These are phyloP conservation scores for Enteromius paludinosus DNA, from an alignment of 2,797 vertebrate genomes.

Conservation along the genomic window DNA sequence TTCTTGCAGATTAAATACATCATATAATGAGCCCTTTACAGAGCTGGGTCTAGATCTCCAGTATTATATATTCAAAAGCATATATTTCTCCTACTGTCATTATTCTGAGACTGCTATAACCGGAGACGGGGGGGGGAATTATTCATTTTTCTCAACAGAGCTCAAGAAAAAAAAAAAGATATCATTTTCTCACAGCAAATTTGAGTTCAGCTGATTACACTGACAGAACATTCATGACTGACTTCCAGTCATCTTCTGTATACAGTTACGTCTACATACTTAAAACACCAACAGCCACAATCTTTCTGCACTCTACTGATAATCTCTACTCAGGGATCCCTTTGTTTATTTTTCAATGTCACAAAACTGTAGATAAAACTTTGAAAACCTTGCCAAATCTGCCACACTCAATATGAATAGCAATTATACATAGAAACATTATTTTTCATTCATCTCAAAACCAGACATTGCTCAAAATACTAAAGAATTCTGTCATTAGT, in stretches of 20 bases:
- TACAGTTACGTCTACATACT: not conserved
- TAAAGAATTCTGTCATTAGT: not conserved
- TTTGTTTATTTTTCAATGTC: slow-evolving; percentile 22
- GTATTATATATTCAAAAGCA: slow-evolving; percentile 23
- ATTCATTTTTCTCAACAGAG: slow-evolving; percentile 28
- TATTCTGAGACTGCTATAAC: slow-evolving; percentile 30
- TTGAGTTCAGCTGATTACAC: slow-evolving; percentile 28
- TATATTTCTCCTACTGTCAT: slow-evolving; percentile 32
- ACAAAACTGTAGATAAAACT: not conserved
- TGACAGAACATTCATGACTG: slow-evolving; percentile 12
- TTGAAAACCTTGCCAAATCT: not conserved
- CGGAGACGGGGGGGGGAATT: slow-evolving; percentile 14
- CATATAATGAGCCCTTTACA: slow-evolving; percentile 12
- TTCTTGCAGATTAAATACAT: slow-evolving; percentile 13
- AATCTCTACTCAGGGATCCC: slow-evolving; percentile 3
- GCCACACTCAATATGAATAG: not conserved
- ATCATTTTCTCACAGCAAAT: slow-evolving; percentile 27
- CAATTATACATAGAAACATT: slow-evolving; percentile 6
- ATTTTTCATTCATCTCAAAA: not conserved
- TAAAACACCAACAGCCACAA: slow-evolving; percentile 2
- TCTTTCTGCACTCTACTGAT: not conserved
- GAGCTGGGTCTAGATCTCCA: slow-evolving; percentile 2
- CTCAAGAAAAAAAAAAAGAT: slow-evolving; percentile 16
- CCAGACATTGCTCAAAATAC: not conserved
- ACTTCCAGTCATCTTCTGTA: slow-evolving; percentile 5